phyloP scores from a whole-genome alignment of 2,113 vertebrate species.

The Platysternon megacephalum region DNA sequence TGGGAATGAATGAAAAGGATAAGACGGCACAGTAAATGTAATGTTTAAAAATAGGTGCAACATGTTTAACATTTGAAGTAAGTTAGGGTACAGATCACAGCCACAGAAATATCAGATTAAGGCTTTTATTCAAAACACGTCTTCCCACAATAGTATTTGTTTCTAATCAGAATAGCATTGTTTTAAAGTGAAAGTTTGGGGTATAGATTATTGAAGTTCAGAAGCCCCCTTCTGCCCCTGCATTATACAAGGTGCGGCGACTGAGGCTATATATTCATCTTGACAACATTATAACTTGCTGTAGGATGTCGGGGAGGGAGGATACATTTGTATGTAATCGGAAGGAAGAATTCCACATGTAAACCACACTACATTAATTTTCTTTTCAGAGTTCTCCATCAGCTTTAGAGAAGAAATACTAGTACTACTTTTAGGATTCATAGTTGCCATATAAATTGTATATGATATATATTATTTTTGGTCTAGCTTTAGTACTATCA shows the following conservation, averaged over 20 bases:
- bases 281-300: neutral
- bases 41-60: neutral
- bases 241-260: neutral
- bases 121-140: conserved; percentile 53
- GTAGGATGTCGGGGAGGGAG: neutral
- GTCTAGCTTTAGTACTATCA: neutral
- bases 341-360: neutral
- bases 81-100: neutral
- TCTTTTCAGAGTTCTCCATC: neutral
- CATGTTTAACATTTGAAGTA: neutral
- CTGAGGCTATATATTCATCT: neutral
- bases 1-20: neutral
- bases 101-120: conserved; percentile 3
- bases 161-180: conserved; percentile 24
- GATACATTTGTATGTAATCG: neutral
- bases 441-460: neutral
- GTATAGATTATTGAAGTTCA: neutral
- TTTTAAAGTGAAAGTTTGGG: neutral
- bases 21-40: neutral
- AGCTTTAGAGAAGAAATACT: neutral
- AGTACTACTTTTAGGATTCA: neutral
- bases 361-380: neutral
- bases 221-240: neutral
- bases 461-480: neutral
- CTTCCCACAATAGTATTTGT: conserved; percentile 10